Evolutionary conservation across 2,888 invertebrate species (phyloP), one percentile per base, ranked within the genome.

Genomic region (Leptinotarsa tumamoca): DNA sequence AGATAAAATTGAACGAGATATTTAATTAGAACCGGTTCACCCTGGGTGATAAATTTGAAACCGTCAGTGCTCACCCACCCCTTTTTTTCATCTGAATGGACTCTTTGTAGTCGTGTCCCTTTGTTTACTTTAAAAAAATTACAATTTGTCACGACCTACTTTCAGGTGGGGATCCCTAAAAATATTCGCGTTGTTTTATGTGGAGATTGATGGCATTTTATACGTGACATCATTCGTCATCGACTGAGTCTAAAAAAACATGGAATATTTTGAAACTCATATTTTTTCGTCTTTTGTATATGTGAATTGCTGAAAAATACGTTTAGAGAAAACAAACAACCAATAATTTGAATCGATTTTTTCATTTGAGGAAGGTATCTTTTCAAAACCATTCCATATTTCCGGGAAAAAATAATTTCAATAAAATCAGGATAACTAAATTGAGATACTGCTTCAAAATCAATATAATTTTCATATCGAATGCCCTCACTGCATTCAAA

Each of bases 141-240:
- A 75, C 75, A 67, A 76, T 78, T 78, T 76, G 75, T 78, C 78
- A 75, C 75, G 75, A 76, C 72, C 75, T 75, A 68, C 69, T 75
- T 78, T 78, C 72, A 75, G 71, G 72, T 76, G 33, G 61, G 61
- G 67, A 71, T 70, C 56, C 27, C 70, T 70, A 21, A 70, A 54
- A 67, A 72, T 72, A 69, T 63, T 71, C 52, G 52, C 52, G 61
- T 21, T 58, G 43, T 61, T 73, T 73, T 66, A 63, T 17, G 51
- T 50, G 18, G 43, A 43, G 73, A 73, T 63, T 63, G 73, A 73
- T 73, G 52, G 43, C 23, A 43, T 43, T 73, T 21, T 21, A 15
- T 66, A 66, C 33, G 51, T 27, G 27, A 50, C 49, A 49, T 69
- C 52, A 73, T 73, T 73, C 68, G 21, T 73, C 73, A 73, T 73